Evolutionary conservation across 2,113 vertebrate species (phyloP).

Genomic region (Calonectris borealis): DNA sequence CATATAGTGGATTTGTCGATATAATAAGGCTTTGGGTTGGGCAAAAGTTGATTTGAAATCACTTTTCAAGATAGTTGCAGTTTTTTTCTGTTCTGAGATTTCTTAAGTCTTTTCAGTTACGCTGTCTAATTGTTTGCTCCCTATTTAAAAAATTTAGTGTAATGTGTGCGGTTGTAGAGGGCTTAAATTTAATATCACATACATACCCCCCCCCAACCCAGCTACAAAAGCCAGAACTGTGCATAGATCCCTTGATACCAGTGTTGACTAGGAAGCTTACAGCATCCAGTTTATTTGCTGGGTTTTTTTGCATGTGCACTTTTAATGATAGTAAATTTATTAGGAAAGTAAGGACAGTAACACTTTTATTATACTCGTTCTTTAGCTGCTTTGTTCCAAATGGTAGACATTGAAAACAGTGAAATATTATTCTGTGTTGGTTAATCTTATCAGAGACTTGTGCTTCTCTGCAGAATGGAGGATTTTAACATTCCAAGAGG

Average conservation of each 20-base stretch:
- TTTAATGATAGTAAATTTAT: neutral
- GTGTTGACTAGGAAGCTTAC: neutral
- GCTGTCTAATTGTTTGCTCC: neutral
- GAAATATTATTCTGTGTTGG: neutral
- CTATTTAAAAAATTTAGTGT: neutral
- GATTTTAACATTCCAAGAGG: neutral
- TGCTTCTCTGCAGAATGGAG: neutral
- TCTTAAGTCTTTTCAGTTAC: neutral
- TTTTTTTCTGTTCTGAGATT: neutral
- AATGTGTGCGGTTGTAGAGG: neutral
- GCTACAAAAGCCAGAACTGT: neutral
- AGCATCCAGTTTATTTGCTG: neutral
- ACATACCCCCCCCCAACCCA: rapidly evolving
- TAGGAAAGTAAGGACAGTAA: neutral
- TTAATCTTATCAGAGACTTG: neutral
- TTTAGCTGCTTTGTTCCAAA: neutral
- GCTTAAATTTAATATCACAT: neutral
- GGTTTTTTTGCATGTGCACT: neutral
- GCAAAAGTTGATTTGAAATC: neutral
- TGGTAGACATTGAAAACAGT: neutral
- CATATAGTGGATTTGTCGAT: neutral
- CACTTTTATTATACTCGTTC: neutral
- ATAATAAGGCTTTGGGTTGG: neutral
- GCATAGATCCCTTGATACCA: neutral
- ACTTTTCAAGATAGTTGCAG: neutral